Evolutionary conservation across 2,113 vertebrate species (phyloP), one percentile per base, ranked within the genome.

Genomic region (Dicaeum eximium): DNA sequence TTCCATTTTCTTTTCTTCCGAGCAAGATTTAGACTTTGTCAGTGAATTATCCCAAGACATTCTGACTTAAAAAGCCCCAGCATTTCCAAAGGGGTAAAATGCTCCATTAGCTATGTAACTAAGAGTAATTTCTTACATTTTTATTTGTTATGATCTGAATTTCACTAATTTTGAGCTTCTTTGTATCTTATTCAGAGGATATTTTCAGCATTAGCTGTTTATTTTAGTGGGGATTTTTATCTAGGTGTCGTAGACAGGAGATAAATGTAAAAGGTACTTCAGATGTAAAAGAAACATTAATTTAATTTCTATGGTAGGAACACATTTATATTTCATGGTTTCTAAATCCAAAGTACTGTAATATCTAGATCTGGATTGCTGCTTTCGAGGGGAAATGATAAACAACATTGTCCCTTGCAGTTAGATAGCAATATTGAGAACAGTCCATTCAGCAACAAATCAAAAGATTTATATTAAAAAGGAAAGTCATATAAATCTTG

Each of bases 311-410:
- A 19, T 44, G n/a, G 90, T 89, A 95, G 90, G 35, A 89, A 65
- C 72, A 79, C 42, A 90, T 97, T 97, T 97, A 89, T 97, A 96
- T 97, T 97, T 96, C 81, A 92, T 97, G 88, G 58, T 93, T 97
- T 95, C 77, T 88, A 89, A 95, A 97, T 97, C 92, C 88, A 81
- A 80, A 95, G 60, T 64, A 65, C 75, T 88, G 22, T 93, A 94
- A 94, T 94, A 96, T 92, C 78, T 93, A 91, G 95, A 95, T 96
- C 87, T 95, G 84, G 88, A 91, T 58, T 72, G 56, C 74, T 95
- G 86, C 95, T 96, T 97, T 94, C 9, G 54, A 72, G 70, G 61
- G 27, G 16, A 60, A 90, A 93, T 96, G 96, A 97, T 96, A 96
- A 97, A 97, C 88, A 97, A 48, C 72, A 83, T 88, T 90, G 90